These are phyloP conservation scores for Helicoverpa armigera DNA, from an alignment of 1,140 invertebrate genomes.

Conservation along the genomic window DNA sequence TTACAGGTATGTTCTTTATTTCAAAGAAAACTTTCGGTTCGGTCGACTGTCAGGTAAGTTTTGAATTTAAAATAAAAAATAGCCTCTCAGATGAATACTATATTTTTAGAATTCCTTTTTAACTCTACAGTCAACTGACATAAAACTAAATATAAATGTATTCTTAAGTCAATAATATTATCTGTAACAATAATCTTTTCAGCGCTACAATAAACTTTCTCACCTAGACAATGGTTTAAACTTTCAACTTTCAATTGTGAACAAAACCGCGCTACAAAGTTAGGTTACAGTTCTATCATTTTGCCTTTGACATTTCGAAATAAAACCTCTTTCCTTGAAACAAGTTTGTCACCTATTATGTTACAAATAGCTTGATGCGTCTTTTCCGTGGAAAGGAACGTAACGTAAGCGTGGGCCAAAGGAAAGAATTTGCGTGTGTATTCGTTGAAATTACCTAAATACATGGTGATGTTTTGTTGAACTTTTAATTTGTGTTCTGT, in stretches of 20 bases:
- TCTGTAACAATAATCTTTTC: no score
- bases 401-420: background rate
- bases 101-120: no score
- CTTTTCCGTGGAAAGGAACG: background rate
- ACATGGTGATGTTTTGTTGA: background rate
- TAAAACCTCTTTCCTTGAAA: background rate
- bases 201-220: no score
- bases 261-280: slow-evolving; percentile 15
- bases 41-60: no score
- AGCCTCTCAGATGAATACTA: no score
- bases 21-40: no score
- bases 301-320: slow-evolving; percentile 18
- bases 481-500: background rate
- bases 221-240: no score
- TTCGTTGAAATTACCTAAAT: background rate
- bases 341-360: background rate
- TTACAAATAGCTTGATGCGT: background rate
- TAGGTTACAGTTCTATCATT: slow-evolving; percentile 1
- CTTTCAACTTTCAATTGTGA: slow-evolving; percentile 13
- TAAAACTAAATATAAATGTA: no score
- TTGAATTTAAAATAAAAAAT: no score
- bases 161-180: no score
- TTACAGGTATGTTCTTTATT: no score
- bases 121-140: no score
- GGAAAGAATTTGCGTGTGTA: background rate